Conservation (phyloP, 2,797 vertebrate genomes). For the Scolopax rusticola region DNA sequence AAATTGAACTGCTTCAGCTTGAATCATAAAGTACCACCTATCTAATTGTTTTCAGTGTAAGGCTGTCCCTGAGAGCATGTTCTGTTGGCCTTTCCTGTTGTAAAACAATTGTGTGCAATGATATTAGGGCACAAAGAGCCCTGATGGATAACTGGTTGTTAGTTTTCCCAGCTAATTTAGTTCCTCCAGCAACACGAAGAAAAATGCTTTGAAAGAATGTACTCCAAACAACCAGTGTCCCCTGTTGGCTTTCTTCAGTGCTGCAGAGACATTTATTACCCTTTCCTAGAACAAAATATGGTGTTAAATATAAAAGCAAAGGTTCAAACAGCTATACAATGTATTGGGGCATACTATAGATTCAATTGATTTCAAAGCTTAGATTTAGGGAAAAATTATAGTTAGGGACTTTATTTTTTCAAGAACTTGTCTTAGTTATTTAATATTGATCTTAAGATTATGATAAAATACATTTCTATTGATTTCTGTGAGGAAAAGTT, state of each 20-base stretch:
- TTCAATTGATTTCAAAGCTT: slow-evolving; percentile 67
- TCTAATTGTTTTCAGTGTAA: neutral
- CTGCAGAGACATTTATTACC: slow-evolving; percentile 52
- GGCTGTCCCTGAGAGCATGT: neutral
- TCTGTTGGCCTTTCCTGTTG: neutral
- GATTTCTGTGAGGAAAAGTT: slow-evolving; percentile 61
- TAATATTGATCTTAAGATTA: slow-evolving; percentile 76
- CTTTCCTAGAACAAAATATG: slow-evolving; percentile 26
- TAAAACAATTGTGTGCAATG: slow-evolving; percentile 31
- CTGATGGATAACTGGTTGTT: slow-evolving; percentile 40
- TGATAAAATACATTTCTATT: slow-evolving; percentile 63
- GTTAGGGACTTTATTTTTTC: slow-evolving; percentile 25
- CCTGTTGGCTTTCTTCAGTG: slow-evolving; percentile 49
- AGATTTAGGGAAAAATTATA: slow-evolving; percentile 70
- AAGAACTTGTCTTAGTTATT: slow-evolving; percentile 62
- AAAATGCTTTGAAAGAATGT: slow-evolving; percentile 28
- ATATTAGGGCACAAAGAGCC: slow-evolving; percentile 1
- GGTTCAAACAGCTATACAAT: slow-evolving; percentile 64
- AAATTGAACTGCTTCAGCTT: neutral
- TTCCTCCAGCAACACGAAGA: slow-evolving; percentile 27
- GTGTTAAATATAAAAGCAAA: slow-evolving; percentile 62
- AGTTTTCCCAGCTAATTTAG: slow-evolving; percentile 62
- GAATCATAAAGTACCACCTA: neutral
- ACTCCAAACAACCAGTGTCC: slow-evolving; percentile 13
- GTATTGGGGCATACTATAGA: slow-evolving; percentile 22